Base-by-base conservation (phyloP, 2,888 invertebrate species). In the Blomia tropicalis region DNA sequence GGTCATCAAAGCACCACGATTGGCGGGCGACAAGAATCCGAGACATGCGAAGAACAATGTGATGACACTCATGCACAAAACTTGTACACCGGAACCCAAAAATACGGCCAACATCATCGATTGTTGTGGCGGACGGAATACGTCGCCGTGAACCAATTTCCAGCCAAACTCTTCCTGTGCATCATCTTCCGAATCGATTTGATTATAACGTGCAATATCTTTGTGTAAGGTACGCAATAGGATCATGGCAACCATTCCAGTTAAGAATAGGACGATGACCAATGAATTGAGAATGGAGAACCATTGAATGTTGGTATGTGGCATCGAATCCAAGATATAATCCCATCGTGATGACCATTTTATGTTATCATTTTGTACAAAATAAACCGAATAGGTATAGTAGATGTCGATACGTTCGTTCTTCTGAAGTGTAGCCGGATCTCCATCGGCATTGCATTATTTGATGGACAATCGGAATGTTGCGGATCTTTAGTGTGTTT, bases 281-380 rank as follows among this genome's bases (percentile, higher is more conserved):
- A 98, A 78, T 0, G 95, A 95, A 75, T 98, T 98, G 66, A 98
- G 79, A 71, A 98, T 98, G 67, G 92, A 93, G 75, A 96, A 95
- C 96, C 95, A 96, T 74, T 96, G 95, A 70, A 96, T 95, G 73
- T 95, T 95, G 0, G 95, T 89, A 73, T 95, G 92, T 0, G 92
- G 93, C 87, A 93, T 91, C 0, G 95, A 92, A 75, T 95, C 92
- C 64, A 98, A 77, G 66, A 98, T 95, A 74, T 98, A 98, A 75
- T 98, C 98, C 98, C 98, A 98, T 71, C 98, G 81, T 0, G 93
- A 95, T 0, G 93, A 93, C 98, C 96, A 98, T 76, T 92, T 93
- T 17, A 92, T 84, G 11, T 54, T 56, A 0, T 81, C 80, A 73
- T 88, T 83, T 71, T 79, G 79, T 70, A 77, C 64, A 22, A 71